phyloP scores from a whole-genome alignment of 2,797 vertebrate genomes.

The Urocyon cinereoargenteus region DNA sequence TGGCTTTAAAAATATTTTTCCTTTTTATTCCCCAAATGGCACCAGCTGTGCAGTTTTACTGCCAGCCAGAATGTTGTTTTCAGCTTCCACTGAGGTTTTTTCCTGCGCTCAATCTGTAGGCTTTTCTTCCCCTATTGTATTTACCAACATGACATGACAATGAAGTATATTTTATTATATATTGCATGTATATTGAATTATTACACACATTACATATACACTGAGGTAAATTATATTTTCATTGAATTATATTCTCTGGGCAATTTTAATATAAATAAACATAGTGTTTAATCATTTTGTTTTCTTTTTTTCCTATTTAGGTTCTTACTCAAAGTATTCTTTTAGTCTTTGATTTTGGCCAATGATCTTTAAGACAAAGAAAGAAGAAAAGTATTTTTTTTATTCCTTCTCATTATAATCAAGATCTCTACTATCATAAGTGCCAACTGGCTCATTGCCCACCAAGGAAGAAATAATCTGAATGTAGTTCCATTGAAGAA shows the following conservation, averaged over 20 bases:
- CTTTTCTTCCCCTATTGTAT: conserved; percentile 47
- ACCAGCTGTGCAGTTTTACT: conserved; percentile 68
- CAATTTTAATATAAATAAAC: conserved; percentile 10
- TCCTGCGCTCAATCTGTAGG: not conserved
- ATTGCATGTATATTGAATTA: not conserved
- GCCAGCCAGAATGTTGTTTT: conserved; percentile 62
- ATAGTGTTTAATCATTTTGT: not conserved
- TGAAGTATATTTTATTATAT: conserved; percentile 48
- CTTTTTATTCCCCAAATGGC: conserved; percentile 61
- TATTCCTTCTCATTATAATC: not conserved
- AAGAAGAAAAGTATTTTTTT: not conserved
- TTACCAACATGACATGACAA: conserved; percentile 14
- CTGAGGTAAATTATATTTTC: not conserved
- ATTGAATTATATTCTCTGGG: not conserved
- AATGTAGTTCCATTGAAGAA: not conserved
- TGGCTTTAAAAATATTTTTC: conserved; percentile 66
- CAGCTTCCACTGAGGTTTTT: conserved; percentile 32
- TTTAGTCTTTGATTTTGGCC: conserved; percentile 51
- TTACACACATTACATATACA: not conserved
- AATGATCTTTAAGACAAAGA: not conserved
- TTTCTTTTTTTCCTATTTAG: not conserved
- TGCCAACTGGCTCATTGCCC: not conserved
- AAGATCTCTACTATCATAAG: not conserved
- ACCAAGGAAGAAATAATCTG: not conserved
- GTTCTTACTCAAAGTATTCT: not conserved